Evolutionary conservation across 2,797 vertebrate genomes (phyloP).

Genomic region (Sibirionetta formosa): DNA sequence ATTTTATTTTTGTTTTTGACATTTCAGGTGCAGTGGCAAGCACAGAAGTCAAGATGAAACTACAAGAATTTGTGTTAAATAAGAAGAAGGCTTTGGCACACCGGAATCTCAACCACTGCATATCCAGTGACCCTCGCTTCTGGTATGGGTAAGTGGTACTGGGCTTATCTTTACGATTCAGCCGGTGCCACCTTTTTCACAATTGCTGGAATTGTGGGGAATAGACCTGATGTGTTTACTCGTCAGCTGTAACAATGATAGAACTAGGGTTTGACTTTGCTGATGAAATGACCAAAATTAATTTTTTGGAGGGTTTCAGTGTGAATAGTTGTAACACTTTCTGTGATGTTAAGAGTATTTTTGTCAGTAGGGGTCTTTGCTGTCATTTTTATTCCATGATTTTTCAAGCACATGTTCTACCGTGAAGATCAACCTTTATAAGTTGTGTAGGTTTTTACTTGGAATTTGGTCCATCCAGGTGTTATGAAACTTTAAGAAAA

Average conservation of each 20-base stretch:
- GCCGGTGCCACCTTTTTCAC: background rate
- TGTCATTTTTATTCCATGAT: background rate
- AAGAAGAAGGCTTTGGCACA: conserved; percentile 98
- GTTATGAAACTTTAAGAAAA: background rate
- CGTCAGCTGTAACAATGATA: background rate
- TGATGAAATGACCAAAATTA: background rate
- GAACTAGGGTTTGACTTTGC: background rate
- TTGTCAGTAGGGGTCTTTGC: background rate
- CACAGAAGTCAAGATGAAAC: conserved; percentile 97
- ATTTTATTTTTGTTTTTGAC: background rate
- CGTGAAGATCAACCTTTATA: background rate
- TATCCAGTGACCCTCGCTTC: conserved; percentile 94
- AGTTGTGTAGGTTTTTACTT: background rate
- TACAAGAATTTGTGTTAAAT: conserved; percentile 98
- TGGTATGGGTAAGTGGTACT: conserved; percentile 96
- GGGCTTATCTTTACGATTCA: background rate
- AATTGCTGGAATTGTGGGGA: background rate
- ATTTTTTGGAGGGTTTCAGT: background rate
- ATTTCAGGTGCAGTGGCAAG: conserved; percentile 94
- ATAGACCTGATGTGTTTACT: background rate
- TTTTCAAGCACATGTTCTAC: background rate
- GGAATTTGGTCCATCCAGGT: background rate
- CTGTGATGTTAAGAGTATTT: background rate
- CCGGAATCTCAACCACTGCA: conserved; percentile 95
- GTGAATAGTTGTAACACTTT: rapidly evolving